Conservation (phyloP, 2,797 vertebrate species). For the Aselliscus stoliczkanus region DNA sequence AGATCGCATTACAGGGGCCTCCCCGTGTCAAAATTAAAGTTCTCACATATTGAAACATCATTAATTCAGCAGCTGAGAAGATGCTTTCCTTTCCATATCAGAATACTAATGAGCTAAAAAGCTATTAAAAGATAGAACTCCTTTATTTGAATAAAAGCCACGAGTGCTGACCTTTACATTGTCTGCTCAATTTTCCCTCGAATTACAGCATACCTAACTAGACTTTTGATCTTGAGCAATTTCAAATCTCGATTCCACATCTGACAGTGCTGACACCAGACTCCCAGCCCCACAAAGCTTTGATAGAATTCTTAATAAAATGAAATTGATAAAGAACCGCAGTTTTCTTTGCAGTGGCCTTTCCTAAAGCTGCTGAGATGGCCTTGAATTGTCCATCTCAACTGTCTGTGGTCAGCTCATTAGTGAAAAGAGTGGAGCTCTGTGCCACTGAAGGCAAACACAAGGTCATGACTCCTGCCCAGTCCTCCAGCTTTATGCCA, state of each 20-base stretch:
- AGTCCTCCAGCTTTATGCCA: neutral
- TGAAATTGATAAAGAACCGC: conserved; percentile 57
- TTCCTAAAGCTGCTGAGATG: neutral
- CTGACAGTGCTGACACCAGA: conserved; percentile 50
- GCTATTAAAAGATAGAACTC: conserved; percentile 57
- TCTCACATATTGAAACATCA: conserved; percentile 14
- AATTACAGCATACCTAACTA: conserved; percentile 15
- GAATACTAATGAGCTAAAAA: conserved; percentile 61
- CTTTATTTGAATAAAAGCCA: conserved; percentile 51
- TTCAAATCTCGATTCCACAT: conserved; percentile 49
- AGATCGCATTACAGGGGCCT: neutral
- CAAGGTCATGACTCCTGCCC: neutral
- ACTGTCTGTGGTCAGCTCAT: neutral
- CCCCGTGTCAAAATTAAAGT: neutral
- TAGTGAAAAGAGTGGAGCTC: neutral
- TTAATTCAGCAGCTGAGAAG: conserved; percentile 19
- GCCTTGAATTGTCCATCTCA: neutral
- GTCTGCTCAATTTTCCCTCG: neutral
- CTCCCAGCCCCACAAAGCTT: conserved; percentile 28
- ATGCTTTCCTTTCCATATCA: neutral
- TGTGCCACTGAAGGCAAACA: neutral
- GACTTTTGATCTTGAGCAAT: conserved; percentile 59
- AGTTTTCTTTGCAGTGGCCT: conserved; percentile 36
- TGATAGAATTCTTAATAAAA: conserved; percentile 46
- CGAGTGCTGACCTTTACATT: conserved; percentile 30